These are phyloP conservation scores for Oedothorax gibbosus DNA, from an alignment of 1,140 invertebrate species.

Conservation along the genomic window DNA sequence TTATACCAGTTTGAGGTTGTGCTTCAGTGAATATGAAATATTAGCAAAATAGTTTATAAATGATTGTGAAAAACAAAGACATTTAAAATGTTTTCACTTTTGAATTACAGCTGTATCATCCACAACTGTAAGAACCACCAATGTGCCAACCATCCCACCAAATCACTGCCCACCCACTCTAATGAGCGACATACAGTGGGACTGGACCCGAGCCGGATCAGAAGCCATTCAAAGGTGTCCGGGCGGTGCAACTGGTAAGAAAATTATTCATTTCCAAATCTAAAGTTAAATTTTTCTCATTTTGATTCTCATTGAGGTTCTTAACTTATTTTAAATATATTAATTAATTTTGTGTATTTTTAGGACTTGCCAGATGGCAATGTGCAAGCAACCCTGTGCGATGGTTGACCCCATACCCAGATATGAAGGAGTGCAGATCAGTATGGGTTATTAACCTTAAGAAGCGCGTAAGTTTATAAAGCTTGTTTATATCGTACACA, in stretches of 20 bases:
- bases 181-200: slow-evolving; percentile 86
- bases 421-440: slow-evolving; percentile 91
- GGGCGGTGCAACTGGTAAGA: slow-evolving; percentile 78
- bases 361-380: slow-evolving; percentile 66
- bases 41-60: too few relatives aligned
- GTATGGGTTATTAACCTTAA: slow-evolving; percentile 85
- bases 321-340: not conserved
- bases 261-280: not conserved
- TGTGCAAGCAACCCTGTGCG: slow-evolving; percentile 66
- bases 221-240: slow-evolving; percentile 86
- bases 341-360: slow-evolving; percentile 2
- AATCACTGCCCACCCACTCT: slow-evolving; percentile 76
- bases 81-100: too few relatives aligned
- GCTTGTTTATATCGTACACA: too few relatives aligned
- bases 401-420: slow-evolving; percentile 83
- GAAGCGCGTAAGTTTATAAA: slow-evolving; percentile 62
- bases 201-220: slow-evolving; percentile 84
- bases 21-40: too few relatives aligned
- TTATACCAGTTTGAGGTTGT: too few relatives aligned
- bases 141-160: slow-evolving; percentile 26
- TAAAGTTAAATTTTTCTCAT: not conserved
- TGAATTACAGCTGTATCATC: slow-evolving; percentile 16
- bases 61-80: too few relatives aligned
- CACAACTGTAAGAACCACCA: slow-evolving; percentile 31
- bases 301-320: too few relatives aligned